These are phyloP conservation scores for Lacanobia oleracea DNA, from an alignment of 2,888 invertebrate species.

Conservation along the genomic window DNA sequence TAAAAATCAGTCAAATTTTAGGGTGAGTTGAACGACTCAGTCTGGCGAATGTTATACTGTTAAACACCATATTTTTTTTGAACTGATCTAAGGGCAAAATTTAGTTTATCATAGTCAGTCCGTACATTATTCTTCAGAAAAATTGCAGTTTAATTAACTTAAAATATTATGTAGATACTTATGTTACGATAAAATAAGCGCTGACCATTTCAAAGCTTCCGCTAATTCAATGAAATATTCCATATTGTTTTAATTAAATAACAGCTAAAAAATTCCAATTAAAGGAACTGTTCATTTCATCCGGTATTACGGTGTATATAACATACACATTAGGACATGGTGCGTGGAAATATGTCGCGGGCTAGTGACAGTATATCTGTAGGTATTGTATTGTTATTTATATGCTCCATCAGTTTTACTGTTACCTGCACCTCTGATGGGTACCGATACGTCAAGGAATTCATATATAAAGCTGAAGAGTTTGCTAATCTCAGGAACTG, in stretches of 20 bases:
- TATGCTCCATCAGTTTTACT: slow-evolving; percentile 30
- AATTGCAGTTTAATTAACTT: too few species aligned
- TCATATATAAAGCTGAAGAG: too few species aligned
- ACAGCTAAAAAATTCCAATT: slow-evolving; percentile 19
- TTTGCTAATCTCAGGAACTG: too few species aligned
- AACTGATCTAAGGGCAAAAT: too few species aligned
- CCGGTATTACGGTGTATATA: slow-evolving; percentile 11
- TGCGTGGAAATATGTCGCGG: slow-evolving; percentile 42
- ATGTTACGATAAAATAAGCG: neutral
- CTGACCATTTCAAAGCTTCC: neutral
- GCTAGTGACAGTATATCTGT: neutral
- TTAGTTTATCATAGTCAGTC: too few species aligned
- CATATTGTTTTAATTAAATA: neutral
- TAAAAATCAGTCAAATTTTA: too few species aligned
- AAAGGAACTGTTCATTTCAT: slow-evolving; percentile 38
- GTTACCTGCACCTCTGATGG: slow-evolving; percentile 13
- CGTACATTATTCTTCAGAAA: too few species aligned
- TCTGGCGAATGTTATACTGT: too few species aligned
- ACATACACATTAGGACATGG: slow-evolving; percentile 17
- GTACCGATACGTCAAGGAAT: neutral
- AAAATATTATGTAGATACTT: neutral
- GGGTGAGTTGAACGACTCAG: too few species aligned
- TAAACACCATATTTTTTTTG: too few species aligned
- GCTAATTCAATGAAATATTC: neutral
- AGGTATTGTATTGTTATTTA: slow-evolving; percentile 14